These are phyloP conservation scores for Nomada fucata DNA, from an alignment of 2,888 invertebrate genomes.

Conservation along the genomic window DNA sequence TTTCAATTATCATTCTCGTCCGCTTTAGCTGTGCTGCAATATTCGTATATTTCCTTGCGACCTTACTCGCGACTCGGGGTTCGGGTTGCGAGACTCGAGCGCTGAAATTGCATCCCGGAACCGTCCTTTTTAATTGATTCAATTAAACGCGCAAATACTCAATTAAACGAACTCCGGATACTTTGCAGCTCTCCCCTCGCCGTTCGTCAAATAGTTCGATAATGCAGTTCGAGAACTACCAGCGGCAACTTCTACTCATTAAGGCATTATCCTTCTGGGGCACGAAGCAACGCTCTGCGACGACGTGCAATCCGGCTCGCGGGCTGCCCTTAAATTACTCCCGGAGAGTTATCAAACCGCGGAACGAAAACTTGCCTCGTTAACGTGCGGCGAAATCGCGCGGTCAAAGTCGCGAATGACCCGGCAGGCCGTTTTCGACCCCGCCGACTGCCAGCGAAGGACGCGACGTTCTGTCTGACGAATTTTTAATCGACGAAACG, in stretches of 20 bases:
- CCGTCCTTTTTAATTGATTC: conserved; percentile 17
- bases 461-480: no score
- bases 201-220: background rate
- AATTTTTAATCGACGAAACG: conserved; percentile 7
- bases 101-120: no score
- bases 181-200: background rate
- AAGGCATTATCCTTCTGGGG: conserved; percentile 13
- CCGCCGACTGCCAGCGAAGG: conserved; percentile 30
- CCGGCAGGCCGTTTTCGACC: conserved; percentile 14
- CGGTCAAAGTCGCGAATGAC: background rate
- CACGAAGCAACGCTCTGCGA: conserved; percentile 10
- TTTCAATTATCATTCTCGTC: no score
- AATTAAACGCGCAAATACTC: conserved; percentile 22
- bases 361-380: conserved; percentile 61
- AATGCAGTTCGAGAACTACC: conserved; percentile 1
- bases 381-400: conserved; percentile 48
- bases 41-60: no score
- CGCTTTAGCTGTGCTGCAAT: no score
- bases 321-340: conserved; percentile 24
- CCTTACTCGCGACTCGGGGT: no score
- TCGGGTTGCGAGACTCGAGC: no score
- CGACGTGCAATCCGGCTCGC: conserved; percentile 24
- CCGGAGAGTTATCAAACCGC: background rate
- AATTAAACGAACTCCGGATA: conserved; percentile 9
- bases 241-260: conserved; percentile 24